These are phyloP conservation scores for Columba janthina DNA, from an alignment of 2,113 vertebrate species.

Conservation along the genomic window DNA sequence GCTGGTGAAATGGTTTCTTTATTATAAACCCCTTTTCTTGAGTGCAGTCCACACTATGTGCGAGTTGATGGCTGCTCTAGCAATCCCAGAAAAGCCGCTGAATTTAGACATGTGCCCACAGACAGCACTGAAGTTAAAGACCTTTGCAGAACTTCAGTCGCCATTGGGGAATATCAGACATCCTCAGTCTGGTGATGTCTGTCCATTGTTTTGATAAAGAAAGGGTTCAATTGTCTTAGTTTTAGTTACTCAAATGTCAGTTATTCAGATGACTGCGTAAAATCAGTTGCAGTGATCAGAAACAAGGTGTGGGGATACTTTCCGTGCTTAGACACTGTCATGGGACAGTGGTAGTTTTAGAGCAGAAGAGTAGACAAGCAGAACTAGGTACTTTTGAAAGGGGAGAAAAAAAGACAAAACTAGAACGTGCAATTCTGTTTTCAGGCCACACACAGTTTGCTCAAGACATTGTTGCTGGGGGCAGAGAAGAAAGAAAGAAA, in stretches of 20 bases:
- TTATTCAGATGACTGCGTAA: not conserved
- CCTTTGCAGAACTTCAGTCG: not conserved
- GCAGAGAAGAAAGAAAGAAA: not conserved
- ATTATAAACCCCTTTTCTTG: not conserved
- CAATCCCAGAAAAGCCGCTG: not conserved
- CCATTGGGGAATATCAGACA: not conserved
- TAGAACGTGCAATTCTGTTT: not conserved
- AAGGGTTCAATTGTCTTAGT: not conserved
- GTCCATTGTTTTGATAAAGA: not conserved
- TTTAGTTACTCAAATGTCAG: not conserved
- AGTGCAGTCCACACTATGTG: not conserved
- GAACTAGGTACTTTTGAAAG: not conserved
- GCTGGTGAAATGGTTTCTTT: not conserved
- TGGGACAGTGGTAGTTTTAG: not conserved
- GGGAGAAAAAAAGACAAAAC: not conserved
- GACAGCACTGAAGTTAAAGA: not conserved
- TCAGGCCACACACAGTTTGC: not conserved
- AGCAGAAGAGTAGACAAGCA: not conserved
- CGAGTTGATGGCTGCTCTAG: not conserved
- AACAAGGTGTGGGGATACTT: not conserved
- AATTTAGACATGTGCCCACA: not conserved
- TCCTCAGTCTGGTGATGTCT: rapidly evolving
- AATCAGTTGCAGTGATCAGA: not conserved
- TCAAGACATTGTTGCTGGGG: not conserved
- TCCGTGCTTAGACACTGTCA: not conserved